Percentiles rank a stretch among this genome's conserved stretches.
phyloP scores from a whole-genome alignment of 1,140 invertebrate species.

The Leucophenga varia region DNA sequence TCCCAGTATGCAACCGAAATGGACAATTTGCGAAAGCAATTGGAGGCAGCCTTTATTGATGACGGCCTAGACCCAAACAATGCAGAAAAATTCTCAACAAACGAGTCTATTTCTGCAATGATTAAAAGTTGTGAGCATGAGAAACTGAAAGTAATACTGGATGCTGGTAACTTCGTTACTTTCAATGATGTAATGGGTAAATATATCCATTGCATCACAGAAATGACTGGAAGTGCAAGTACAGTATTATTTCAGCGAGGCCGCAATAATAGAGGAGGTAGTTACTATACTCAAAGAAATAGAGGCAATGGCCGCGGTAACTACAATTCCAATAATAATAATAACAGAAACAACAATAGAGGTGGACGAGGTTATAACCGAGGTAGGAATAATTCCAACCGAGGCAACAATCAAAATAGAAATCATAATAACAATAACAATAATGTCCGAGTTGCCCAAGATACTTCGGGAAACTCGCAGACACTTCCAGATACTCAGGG shows the following conservation, averaged over 20 bases:
- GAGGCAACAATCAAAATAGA: conserved; percentile 1
- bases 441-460: conserved; percentile 1
- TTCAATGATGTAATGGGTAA: no score
- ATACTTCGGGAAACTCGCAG: conserved; percentile 3
- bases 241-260: not conserved
- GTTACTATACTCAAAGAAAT: conserved; percentile 1
- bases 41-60: conserved; percentile 6
- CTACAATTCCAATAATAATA: conserved; percentile 5
- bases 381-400: not conserved
- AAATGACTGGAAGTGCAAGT: no score
- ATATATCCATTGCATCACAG: no score
- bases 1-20: conserved; percentile 1
- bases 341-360: conserved; percentile 2
- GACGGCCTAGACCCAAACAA: conserved; percentile 2
- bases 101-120: conserved; percentile 3
- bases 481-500: not conserved
- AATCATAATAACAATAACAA: not conserved
- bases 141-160: not conserved
- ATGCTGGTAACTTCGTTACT: no score
- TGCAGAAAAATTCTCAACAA: conserved; percentile 4
- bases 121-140: not conserved
- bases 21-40: conserved; percentile 8
- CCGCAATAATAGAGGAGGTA: not conserved
- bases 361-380: not conserved
- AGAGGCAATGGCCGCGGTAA: conserved; percentile 4